Conservation (phyloP, 1,140 invertebrate genomes). For the Pogonomyrmex californicus region DNA sequence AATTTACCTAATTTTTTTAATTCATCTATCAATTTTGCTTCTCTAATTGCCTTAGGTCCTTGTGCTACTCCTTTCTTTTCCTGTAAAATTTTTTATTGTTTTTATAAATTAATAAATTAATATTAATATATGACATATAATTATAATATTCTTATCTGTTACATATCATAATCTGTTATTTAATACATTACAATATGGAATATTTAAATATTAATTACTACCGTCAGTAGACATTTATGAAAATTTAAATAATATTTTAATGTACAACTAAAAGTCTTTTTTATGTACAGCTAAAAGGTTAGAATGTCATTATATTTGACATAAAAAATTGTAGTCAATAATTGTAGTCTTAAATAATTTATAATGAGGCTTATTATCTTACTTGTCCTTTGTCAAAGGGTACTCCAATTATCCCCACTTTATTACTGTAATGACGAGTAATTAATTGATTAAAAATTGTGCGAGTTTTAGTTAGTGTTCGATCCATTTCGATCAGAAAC, state of each 20-base stretch:
- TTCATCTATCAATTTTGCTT: slow-evolving; percentile 80
- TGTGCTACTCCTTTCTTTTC: slow-evolving; percentile 81
- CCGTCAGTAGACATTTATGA: background rate
- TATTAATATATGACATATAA: background rate
- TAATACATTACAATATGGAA: background rate
- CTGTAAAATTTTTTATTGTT: slow-evolving; percentile 66
- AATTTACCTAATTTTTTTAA: slow-evolving; percentile 80
- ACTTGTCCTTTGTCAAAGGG: slow-evolving; percentile 92
- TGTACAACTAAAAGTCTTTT: background rate
- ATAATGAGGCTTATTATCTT: background rate
- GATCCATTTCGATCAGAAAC: slow-evolving; percentile 39
- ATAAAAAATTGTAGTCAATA: no score
- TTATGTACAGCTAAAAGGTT: background rate
- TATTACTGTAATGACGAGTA: slow-evolving; percentile 73
- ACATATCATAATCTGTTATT: background rate
- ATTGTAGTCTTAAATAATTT: no score
- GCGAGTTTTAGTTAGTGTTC: slow-evolving; percentile 23
- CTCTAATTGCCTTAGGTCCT: slow-evolving; percentile 81
- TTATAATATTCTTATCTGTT: slow-evolving; percentile 8
- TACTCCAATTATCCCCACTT: slow-evolving; percentile 91
- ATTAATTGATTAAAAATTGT: slow-evolving; percentile 23
- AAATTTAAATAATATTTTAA: background rate
- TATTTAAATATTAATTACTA: background rate
- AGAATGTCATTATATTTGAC: no score
- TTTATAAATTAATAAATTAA: background rate